phyloP scores from a whole-genome alignment of 2,797 vertebrate genomes.

The Sebastes matsubarae region DNA sequence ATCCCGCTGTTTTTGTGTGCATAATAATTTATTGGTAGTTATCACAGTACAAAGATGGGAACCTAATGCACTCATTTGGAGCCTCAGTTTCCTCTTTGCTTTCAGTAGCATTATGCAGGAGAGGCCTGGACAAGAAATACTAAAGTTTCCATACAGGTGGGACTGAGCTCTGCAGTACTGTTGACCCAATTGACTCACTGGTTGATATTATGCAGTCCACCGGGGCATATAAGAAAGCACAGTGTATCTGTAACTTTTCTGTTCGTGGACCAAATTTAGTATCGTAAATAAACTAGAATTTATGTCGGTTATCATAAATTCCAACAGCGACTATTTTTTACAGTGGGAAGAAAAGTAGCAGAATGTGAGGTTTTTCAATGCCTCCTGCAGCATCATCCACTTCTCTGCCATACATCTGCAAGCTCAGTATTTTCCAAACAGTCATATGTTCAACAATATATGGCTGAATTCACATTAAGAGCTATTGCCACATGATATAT shows the following conservation, averaged over 20 bases:
- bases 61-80: not conserved
- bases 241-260: not conserved
- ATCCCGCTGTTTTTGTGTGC: not conserved
- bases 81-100: not conserved
- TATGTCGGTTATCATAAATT: not conserved
- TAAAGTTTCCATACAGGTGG: not conserved
- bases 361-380: not conserved
- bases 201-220: not conserved
- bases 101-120: not conserved
- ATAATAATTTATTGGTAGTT: not conserved
- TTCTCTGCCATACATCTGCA: not conserved
- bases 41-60: not conserved
- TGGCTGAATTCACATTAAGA: not conserved
- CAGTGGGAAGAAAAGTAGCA: not conserved
- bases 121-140: not conserved
- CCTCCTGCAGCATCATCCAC: not conserved
- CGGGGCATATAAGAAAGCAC: not conserved
- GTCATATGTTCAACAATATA: not conserved
- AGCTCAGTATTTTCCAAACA: not conserved
- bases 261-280: not conserved
- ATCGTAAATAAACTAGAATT: not conserved
- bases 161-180: not conserved
- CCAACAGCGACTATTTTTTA: not conserved
- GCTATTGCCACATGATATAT: not conserved
- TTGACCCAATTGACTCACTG: not conserved